These are phyloP conservation scores for Sardinella longiceps DNA, from an alignment of 2,797 vertebrate genomes.

Conservation along the genomic window DNA sequence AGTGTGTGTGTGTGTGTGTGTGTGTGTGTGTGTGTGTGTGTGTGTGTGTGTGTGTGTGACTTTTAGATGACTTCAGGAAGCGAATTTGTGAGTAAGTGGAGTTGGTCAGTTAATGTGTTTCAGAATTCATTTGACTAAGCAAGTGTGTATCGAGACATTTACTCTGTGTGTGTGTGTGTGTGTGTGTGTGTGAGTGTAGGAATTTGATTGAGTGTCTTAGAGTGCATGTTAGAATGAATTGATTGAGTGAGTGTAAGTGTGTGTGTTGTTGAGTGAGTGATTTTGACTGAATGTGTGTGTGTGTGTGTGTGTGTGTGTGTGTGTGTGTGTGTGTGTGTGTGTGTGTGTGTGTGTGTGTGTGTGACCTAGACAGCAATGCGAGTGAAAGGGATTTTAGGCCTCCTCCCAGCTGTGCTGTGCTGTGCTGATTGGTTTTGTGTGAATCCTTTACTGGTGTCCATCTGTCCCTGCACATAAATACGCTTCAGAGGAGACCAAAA, in stretches of 20 bases:
- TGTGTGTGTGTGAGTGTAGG: background rate
- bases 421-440: conserved; percentile 40
- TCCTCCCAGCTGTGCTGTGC: conserved; percentile 34
- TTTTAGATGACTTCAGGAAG: no score
- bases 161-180: background rate
- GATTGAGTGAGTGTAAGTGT: background rate
- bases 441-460: conserved; percentile 40
- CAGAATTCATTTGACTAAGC: background rate
- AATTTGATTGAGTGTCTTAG: background rate
- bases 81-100: background rate
- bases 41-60: no score
- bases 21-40: background rate
- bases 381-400: conserved; percentile 31
- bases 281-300: background rate
- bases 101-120: background rate
- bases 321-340: conserved; percentile 4
- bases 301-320: background rate
- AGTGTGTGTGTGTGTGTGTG: background rate
- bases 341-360: background rate
- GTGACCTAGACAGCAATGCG: background rate
- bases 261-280: background rate
- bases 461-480: conserved; percentile 46
- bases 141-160: background rate
- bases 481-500: conserved; percentile 39
- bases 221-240: background rate